Evolutionary conservation across 1,140 invertebrate genomes (phyloP).

Genomic region (Laupala kohalensis): DNA sequence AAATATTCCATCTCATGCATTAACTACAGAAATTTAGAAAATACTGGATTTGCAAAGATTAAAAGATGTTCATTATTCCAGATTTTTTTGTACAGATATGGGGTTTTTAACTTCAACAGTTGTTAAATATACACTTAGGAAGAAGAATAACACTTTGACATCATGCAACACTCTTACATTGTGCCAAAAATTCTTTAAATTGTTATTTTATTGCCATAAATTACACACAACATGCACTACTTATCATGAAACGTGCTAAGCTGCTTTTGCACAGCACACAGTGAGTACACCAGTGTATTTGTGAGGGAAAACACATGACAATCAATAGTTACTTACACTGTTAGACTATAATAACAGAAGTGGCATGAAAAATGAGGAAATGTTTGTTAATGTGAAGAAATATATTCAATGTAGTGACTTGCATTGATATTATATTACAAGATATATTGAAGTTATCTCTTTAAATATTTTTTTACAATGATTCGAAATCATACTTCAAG

Average conservation of each 20-base stretch:
- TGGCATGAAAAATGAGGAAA: conserved; percentile 11
- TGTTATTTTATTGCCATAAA: too few species aligned
- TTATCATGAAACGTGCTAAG: neutral
- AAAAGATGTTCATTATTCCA: too few species aligned
- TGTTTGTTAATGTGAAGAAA: neutral
- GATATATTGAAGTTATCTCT: too few species aligned
- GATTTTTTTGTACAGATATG: too few species aligned
- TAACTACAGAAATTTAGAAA: too few species aligned
- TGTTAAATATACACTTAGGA: too few species aligned
- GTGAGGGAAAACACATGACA: neutral
- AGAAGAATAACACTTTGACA: neutral
- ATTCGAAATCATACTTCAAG: too few species aligned
- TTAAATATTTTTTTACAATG: too few species aligned
- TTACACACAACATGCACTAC: neutral
- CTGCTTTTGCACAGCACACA: neutral
- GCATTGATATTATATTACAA: too few species aligned
- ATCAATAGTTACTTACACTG: conserved; percentile 7
- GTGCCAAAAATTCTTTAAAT: neutral
- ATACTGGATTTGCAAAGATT: too few species aligned
- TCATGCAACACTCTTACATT: neutral
- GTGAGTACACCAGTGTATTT: neutral
- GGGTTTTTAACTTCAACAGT: too few species aligned
- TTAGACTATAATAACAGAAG: conserved; percentile 5
- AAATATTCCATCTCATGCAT: too few species aligned
- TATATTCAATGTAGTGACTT: neutral